phyloP scores from a whole-genome alignment of 2,113 vertebrate species.

The Peromyscus maniculatus region DNA sequence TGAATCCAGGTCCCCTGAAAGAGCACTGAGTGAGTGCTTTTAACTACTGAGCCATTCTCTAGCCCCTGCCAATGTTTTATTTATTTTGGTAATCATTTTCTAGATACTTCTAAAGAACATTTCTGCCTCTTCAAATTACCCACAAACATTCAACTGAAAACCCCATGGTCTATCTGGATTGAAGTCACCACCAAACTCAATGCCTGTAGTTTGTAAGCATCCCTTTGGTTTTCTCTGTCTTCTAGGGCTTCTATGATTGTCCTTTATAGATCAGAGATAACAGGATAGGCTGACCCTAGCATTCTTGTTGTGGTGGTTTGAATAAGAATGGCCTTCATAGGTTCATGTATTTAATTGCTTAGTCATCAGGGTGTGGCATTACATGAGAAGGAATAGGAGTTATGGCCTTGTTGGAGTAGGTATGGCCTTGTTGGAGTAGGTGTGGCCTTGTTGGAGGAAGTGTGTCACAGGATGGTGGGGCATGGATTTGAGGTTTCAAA shows the following conservation, averaged over 20 bases:
- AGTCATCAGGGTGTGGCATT: background rate
- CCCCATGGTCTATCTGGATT: background rate
- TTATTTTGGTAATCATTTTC: background rate
- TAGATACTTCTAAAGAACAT: background rate
- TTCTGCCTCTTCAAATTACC: background rate
- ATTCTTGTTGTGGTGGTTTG: background rate
- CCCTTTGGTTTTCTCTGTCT: background rate
- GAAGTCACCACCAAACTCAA: background rate
- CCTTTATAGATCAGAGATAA: background rate
- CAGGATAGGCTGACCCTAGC: background rate
- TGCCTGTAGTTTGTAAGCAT: background rate
- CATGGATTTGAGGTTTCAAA: background rate
- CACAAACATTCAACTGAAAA: background rate
- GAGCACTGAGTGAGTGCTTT: background rate
- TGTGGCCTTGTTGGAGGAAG: background rate
- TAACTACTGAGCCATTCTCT: background rate
- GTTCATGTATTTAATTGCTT: background rate
- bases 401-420: background rate
- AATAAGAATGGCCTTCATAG: background rate
- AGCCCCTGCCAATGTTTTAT: background rate
- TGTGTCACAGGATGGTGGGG: background rate
- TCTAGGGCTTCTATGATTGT: background rate
- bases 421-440: background rate
- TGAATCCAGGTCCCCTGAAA: background rate
- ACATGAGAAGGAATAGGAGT: background rate